Evolutionary conservation across 1,140 invertebrate species (phyloP).

Genomic region (Bombus difficillimus): DNA sequence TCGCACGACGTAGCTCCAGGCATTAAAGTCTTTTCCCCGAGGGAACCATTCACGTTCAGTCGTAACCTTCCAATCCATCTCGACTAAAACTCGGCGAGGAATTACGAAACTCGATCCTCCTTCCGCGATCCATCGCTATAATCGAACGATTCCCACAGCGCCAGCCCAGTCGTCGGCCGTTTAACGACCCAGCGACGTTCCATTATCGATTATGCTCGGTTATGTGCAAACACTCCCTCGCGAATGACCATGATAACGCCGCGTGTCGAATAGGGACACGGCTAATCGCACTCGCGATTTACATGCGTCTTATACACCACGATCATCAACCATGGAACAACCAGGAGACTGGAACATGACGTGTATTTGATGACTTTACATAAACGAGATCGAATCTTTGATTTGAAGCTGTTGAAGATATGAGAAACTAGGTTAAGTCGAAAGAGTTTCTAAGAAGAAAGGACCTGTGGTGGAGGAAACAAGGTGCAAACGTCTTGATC

Average conservation of each 20-base stretch:
- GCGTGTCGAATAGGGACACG: not conserved
- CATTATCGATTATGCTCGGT: slow-evolving; percentile 59
- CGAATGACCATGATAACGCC: slow-evolving; percentile 29
- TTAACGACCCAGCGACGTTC: slow-evolving; percentile 21
- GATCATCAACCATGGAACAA: not conserved
- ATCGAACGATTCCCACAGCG: slow-evolving; percentile 37
- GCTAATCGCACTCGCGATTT: slow-evolving; percentile 40
- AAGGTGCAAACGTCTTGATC: not conserved
- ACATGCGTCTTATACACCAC: slow-evolving; percentile 19
- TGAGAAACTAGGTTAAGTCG: slow-evolving; percentile 44
- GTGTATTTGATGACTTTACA: not conserved
- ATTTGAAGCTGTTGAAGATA: slow-evolving; percentile 29
- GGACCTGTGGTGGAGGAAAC: too few relatives aligned
- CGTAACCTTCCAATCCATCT: not conserved
- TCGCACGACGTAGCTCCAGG: not conserved
- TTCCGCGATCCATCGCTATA: slow-evolving; percentile 27
- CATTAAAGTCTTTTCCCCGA: not conserved
- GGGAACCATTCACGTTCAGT: not conserved
- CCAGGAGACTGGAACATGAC: not conserved
- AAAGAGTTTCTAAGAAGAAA: not conserved
- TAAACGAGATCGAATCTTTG: not conserved
- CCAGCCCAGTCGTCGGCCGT: not conserved
- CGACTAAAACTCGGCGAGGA: not conserved
- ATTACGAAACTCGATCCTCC: slow-evolving; percentile 45
- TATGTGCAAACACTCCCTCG: slow-evolving; percentile 29